Conservation (phyloP, 1,140 invertebrate genomes). For the Lanistes nyassanus region DNA sequence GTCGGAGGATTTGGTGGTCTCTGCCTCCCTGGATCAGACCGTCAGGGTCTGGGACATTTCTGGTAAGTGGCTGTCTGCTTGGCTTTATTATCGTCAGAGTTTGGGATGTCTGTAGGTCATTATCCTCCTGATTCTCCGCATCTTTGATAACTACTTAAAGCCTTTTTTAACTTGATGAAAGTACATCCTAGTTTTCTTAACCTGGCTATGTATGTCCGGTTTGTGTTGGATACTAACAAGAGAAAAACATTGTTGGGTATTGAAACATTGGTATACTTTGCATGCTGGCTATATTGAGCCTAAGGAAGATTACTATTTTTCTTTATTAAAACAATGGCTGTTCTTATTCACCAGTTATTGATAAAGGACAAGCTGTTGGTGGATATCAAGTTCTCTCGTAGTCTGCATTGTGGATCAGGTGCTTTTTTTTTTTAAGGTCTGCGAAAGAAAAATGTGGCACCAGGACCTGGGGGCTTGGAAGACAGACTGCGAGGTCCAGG, state of each 20-base stretch:
- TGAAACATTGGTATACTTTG: no score
- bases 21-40: conserved; percentile 97
- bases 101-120: no score
- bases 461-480: conserved; percentile 89
- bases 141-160: no score
- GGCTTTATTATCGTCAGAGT: background rate
- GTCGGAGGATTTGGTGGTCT: conserved; percentile 95
- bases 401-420: background rate
- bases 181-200: no score
- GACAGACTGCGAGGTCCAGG: conserved; percentile 88
- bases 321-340: no score
- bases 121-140: no score
- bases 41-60: conserved; percentile 99
- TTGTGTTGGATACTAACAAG: no score
- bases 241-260: no score
- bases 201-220: no score
- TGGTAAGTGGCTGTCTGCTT: conserved; percentile 57
- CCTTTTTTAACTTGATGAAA: no score
- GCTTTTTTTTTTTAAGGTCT: conserved; percentile 71
- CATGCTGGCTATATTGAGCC: no score
- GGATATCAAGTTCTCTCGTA: background rate
- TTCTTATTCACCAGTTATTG: background rate
- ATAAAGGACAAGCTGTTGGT: background rate
- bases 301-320: no score
- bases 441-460: conserved; percentile 97